Conservation (phyloP, 2,888 invertebrate species). For the Lampropteryx suffumata region DNA sequence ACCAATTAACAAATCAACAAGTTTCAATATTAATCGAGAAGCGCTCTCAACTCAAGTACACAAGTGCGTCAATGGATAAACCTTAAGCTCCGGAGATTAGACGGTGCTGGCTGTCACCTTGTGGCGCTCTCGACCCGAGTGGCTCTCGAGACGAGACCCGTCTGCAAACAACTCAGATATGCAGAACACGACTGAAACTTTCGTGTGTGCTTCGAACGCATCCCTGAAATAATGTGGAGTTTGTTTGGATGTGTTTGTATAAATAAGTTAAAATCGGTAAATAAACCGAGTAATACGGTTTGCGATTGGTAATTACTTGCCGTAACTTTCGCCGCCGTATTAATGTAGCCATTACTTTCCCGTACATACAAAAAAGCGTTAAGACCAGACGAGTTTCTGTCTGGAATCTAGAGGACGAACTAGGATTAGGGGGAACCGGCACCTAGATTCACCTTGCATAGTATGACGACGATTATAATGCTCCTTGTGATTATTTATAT, state of each 20-base stretch:
- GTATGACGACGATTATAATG: no score
- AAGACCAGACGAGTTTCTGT: no score
- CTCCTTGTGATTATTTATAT: no score
- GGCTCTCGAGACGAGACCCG: conserved; percentile 50
- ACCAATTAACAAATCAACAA: conserved; percentile 33
- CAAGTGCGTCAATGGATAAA: conserved; percentile 58
- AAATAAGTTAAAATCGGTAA: no score
- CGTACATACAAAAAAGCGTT: no score
- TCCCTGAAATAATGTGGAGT: conserved; percentile 26
- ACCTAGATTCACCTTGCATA: no score
- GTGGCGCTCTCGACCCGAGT: conserved; percentile 69
- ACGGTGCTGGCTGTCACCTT: conserved; percentile 68
- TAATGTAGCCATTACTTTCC: no score
- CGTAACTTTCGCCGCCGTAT: no score
- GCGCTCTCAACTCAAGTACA: conserved; percentile 37
- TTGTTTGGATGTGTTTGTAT: conserved; percentile 16
- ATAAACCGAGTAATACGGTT: no score
- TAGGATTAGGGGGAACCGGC: no score
- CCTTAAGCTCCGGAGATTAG: conserved; percentile 68
- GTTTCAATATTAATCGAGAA: conserved; percentile 32
- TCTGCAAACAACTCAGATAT: conserved; percentile 73
- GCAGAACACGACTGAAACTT: conserved; percentile 49
- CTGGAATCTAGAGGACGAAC: no score
- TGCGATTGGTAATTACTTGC: no score
- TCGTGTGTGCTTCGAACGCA: conserved; percentile 26